Percentiles rank a stretch among this genome's conserved stretches.
Evolutionary conservation across 2,888 invertebrate genomes (phyloP).

Genomic region (Dolichomitus sp.): DNA sequence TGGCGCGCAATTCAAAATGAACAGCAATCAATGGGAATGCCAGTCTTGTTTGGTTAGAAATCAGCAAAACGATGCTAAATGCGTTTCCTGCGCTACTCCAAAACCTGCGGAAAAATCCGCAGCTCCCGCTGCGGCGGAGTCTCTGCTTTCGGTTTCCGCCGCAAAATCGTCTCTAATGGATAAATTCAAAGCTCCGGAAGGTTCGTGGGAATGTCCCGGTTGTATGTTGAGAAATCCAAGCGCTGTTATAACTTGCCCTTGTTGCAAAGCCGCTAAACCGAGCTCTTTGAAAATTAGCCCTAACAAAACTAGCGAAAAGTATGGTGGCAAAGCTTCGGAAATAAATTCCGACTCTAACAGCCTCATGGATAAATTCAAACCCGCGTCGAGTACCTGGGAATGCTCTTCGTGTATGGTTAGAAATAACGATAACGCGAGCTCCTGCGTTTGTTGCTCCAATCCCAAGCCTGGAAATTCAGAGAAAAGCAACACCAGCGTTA

Average conservation of each 20-base stretch:
- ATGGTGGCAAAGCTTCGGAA: conserved; percentile 58
- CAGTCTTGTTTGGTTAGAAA: conserved; percentile 88
- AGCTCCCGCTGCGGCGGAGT: conserved; percentile 5
- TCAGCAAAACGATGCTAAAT: conserved; percentile 85
- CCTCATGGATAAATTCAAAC: conserved; percentile 82
- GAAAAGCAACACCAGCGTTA: conserved; percentile 86
- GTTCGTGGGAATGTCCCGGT: conserved; percentile 89
- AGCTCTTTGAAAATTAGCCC: conserved; percentile 69
- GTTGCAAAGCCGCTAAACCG: conserved; percentile 82
- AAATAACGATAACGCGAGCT: conserved; percentile 86
- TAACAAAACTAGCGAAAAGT: conserved; percentile 61
- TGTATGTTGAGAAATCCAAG: conserved; percentile 88
- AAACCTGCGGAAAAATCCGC: conserved; percentile 82
- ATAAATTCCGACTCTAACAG: neutral
- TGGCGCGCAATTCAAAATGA: conserved; percentile 75
- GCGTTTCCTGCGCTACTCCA: conserved; percentile 87
- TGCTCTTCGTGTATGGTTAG: conserved; percentile 89
- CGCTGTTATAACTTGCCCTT: conserved; percentile 72
- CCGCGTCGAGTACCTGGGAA: conserved; percentile 89
- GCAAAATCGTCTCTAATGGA: conserved; percentile 64
- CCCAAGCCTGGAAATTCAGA: conserved; percentile 80
- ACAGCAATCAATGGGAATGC: conserved; percentile 87
- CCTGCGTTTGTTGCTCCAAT: conserved; percentile 88
- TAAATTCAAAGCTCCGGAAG: conserved; percentile 80
- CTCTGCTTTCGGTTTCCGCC: conserved; percentile 28